Percentiles rank a stretch among this genome's conserved stretches.
Conservation (phyloP, 2,888 invertebrate species). For the Caenorhabditis becei region DNA sequence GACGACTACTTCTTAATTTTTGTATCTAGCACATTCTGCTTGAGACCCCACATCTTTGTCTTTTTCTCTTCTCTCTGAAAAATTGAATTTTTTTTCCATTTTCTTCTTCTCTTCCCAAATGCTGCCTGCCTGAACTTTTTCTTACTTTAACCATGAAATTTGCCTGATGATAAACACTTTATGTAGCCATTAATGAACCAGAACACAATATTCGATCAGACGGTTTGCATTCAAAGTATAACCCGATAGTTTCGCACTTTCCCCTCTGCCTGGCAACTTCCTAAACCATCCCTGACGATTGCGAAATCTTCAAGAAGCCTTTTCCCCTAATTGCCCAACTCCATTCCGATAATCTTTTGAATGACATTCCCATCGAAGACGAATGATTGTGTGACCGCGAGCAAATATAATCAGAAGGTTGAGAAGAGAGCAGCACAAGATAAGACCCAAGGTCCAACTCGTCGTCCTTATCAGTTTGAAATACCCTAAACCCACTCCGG, state of each 20-base stretch:
- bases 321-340: too few species aligned
- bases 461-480: slow-evolving; percentile 23
- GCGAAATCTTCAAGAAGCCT: too few species aligned
- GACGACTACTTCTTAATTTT: slow-evolving; percentile 37
- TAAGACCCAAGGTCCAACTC: slow-evolving; percentile 44
- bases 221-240: background rate
- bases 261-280: too few species aligned
- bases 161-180: background rate
- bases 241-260: background rate
- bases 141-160: background rate
- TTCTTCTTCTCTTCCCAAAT: slow-evolving; percentile 8
- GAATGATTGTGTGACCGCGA: slow-evolving; percentile 45
- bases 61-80: slow-evolving; percentile 50
- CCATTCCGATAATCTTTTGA: too few species aligned
- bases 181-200: background rate
- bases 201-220: too few species aligned
- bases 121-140: background rate
- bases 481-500: slow-evolving; percentile 2
- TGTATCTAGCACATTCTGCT: slow-evolving; percentile 45
- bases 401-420: slow-evolving; percentile 38
- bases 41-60: slow-evolving; percentile 27
- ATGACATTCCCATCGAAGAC: background rate
- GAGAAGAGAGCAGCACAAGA: slow-evolving; percentile 15
- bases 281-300: too few species aligned
- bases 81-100: slow-evolving; percentile 25